Base-by-base conservation (phyloP, 2,888 invertebrate species). In the Heliconius charithonia region DNA sequence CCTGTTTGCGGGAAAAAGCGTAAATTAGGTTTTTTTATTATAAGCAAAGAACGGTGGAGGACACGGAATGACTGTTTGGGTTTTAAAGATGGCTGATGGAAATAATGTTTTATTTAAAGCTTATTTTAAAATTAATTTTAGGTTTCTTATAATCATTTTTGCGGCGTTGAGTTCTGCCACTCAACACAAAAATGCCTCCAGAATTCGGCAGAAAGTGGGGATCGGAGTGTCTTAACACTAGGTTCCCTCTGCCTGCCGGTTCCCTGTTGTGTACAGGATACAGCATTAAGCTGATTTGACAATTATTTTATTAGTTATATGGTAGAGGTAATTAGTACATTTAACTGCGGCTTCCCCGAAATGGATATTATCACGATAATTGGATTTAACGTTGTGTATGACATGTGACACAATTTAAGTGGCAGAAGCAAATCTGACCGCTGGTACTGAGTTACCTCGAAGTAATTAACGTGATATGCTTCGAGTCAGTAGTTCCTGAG, bases 1-100 rank as follows among this genome's bases (percentile, higher is more conserved):
- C 56, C 56, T 56, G 22, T 22, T 19, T 56, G 22, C 22, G 56
- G 3, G 56, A 56, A 22, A 56, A 16, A 19, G 56, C 56, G 56
- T 22, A 9, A 56, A 22, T 0, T 16, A 13, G 13, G 13, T 41
- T 41, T 41, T n/a, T 41, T 41, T 41, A 41, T 41, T 41, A 41
- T 41, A 41, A 41, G 13, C 13, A 41, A 77, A 79, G 29, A 4
- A 29, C 22, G 77, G 77, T 63, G 69, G 29, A 70, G 62, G 13
- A 27, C 16, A 70, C 19, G 41, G 19, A 27, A 27, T 45, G 10
- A 10, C n/a, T 22, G 29, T 71, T 16, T 69, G 41, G 4, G 16
- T 27, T 45, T 27, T 4, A 71, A 9, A 29, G 12, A 29, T 29
- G 3, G 3, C 10, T 32, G 3, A 66, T 19, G 22, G 0, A 66